Percentiles rank a stretch among this genome's conserved stretches.
These are phyloP conservation scores for Priocnemis perturbator DNA, from an alignment of 2,888 invertebrate genomes.

Conservation along the genomic window DNA sequence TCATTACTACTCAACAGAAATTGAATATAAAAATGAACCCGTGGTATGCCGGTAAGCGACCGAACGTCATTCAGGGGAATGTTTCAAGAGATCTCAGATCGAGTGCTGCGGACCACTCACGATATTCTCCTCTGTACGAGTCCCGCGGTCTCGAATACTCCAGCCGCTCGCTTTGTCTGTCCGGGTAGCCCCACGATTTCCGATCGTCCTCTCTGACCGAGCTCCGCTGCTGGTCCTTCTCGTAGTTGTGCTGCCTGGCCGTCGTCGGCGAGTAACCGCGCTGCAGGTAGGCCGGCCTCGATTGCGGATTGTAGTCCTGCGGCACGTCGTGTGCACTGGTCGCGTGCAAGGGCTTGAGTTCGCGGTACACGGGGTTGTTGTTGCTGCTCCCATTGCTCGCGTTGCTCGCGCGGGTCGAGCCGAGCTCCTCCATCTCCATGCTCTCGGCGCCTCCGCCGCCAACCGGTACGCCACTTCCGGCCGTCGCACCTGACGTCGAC, in stretches of 20 bases:
- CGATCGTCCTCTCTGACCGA: conserved; percentile 59
- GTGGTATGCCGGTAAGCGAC: too few species aligned
- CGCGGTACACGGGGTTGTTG: conserved; percentile 57
- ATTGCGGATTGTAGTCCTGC: conserved; percentile 55
- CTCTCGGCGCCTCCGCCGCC: conserved; percentile 73
- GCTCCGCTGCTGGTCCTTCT: conserved; percentile 48
- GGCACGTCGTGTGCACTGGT: conserved; percentile 55
- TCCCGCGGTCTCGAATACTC: conserved; percentile 48
- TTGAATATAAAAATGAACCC: too few species aligned
- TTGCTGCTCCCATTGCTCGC: conserved; percentile 39
- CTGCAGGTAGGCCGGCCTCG: conserved; percentile 47
- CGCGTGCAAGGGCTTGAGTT: conserved; percentile 57
- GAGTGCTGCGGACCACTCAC: conserved; percentile 42
- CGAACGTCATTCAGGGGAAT: too few species aligned
- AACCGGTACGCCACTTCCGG: conserved; percentile 70
- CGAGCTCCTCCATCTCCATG: conserved; percentile 77
- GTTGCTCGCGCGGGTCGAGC: conserved; percentile 46
- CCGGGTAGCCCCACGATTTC: conserved; percentile 58
- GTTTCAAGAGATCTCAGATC: too few species aligned
- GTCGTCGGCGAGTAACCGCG: conserved; percentile 54
- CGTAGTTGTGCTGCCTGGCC: conserved; percentile 49
- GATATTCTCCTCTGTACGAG: conserved; percentile 51
- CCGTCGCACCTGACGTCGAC: conserved; percentile 72
- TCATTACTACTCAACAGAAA: too few species aligned
- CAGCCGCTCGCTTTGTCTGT: conserved; percentile 50